Evolutionary conservation across 1,140 invertebrate genomes (phyloP), one percentile per base, ranked within the genome.

Genomic region (Ceratina australensis): DNA sequence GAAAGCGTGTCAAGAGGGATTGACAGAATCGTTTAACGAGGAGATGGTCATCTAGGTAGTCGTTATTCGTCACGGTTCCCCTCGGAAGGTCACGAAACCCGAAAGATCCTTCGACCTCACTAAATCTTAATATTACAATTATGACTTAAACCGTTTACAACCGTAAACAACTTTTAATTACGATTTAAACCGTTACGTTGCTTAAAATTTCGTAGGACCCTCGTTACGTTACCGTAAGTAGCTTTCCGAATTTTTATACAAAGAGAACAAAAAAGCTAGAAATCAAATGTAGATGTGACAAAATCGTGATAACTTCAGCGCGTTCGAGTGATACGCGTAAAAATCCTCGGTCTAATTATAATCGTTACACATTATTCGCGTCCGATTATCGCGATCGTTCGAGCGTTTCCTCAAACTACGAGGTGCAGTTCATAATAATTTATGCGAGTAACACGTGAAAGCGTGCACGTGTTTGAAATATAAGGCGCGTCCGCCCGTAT

Each of bases 401-500:
- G 65, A 80, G 65, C 73, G 79, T 54, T 57, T 47, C 33, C 33
- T 42, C 33, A 42, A 42, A 42, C 33, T 3, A 10, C 33, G 33
- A 10, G 0, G 33, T 10, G 33, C 33, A 42, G 5, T 42, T 42
- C 10, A 42, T 42, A 42, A 42, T 81, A 83, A 81, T 81, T 75
- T 83, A 81, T 73, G 64, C 64, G n/a, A 22, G 80, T 18, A 69
- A 49, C 61, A 67, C 54, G 42, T 59, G 33, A 49, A 57, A 63
- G 52, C 57, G 72, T 52, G 2, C 81, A 77, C 57, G 79, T 78
- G 74, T 60, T 81, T 15, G 3, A 42, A 42, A 42, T 42, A 42
- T 67, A 52, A 18, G 60, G 42, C 26, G 22, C 33, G 67, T 82
- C 81, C 76, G 69, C 81, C 81, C 81, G 81, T 83, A 83, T 83